Evolutionary conservation across 35 echinoderm and acorn worm species (phyloP), one percentile per base, ranked within the genome.

Genomic region (Ophiothrix spiculata): DNA sequence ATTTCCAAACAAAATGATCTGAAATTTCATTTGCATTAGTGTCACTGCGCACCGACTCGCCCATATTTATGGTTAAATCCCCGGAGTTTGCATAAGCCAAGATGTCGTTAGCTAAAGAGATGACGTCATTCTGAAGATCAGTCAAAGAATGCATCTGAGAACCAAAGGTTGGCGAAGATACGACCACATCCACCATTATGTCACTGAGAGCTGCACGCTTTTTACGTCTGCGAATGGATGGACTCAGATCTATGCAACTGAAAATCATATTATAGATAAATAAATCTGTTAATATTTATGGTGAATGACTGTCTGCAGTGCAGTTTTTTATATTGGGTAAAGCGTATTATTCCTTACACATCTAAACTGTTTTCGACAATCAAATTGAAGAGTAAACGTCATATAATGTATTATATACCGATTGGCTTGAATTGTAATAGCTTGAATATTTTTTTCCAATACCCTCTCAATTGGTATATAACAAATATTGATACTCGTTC

Each of bases 121-220:
- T 56, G 1, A 84, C 56, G 33, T 84, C 81, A 19, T 36, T 13
- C 31, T 64, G 23, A 37, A 84, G 46, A 15, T 84, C 81, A 64
- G 49, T 84, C 31, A 84, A 56, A 0, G 81, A 84, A 31, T 31
- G 35, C 14, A 31, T 60, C 14, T 16, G 12, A 0, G 54, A 33
- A 35, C 25, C 42, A 16, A 60, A 54, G 15, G 81, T 60, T 37
- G 81, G 81, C 6, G 81, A 54, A 15, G 34, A 36, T 13, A 84
- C 54, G n/a, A 17, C 40, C 34, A 84, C 69, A 64, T 84, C 81
- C 25, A 84, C 81, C 31, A 60, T 33, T 34, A 84, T 25, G 36
- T 84, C 81, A 32, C 45, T 84, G 0, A 84, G 69, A 29, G 40
- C 40, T 19, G 32, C 45, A 4, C 81, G 81, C 36, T 63, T 56